Evolutionary conservation across 2,113 vertebrate genomes (phyloP), one percentile per base, ranked within the genome.

Genomic region (Loxodonta africana): DNA sequence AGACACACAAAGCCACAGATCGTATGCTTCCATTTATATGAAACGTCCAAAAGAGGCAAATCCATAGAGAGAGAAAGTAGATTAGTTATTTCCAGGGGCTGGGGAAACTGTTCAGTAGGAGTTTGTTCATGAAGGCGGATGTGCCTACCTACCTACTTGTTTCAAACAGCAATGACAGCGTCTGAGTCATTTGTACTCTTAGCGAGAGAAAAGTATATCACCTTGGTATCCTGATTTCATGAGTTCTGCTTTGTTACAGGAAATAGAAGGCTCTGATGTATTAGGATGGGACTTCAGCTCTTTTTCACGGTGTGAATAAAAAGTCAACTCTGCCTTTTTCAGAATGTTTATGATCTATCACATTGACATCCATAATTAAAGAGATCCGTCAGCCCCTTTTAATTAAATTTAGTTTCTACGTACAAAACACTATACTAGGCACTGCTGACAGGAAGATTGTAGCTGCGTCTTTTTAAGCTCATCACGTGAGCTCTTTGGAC

Each of bases 101-200:
- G 11, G 46, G 84, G 37, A n/a, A n/a, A 12, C 33, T 33, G 46
- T 80, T 67, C 57, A 67, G 41, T 76, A 73, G 71, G 30, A 83
- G 62, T 62, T 83, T 60, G 53, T 57, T 76, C 51, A 4, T 0
- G 1, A 46, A 83, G 91, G 44, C 28, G 10, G 0, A 0, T 3
- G 5, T 53, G 28, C 51, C 76, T 8, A 69, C 53, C 88, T 81
- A 60, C 77, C 80, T 87, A 0, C 14, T 9, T 0, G 0, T 9
- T 63, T 63, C 46, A 7, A 0, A 8, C 33, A 76, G 53, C 86
- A 83, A 33, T 0, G 1, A 73, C 83, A 3, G 81, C 0, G 0
- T 92, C 67, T 83, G 95, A 20, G 83, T 96, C 94, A 53, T n/a
- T 5, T 2, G 85, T 89, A 37, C 94, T 95, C 84, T 0, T 0